These are phyloP conservation scores for Lagodon rhomboides DNA, from an alignment of 2,797 vertebrate genomes.

Conservation along the genomic window DNA sequence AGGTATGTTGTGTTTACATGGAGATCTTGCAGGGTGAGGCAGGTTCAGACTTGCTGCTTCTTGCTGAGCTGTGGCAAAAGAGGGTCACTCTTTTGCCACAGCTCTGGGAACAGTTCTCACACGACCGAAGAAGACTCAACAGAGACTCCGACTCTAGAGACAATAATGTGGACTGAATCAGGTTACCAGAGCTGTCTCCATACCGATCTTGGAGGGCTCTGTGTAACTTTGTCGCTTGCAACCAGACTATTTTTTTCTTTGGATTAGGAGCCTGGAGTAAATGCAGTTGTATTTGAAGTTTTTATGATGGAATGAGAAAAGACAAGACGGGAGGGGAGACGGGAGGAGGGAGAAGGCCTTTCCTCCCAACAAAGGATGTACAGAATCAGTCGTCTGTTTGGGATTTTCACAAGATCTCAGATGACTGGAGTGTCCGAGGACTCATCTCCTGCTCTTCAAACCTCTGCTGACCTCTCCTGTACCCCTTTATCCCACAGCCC, in stretches of 20 bases:
- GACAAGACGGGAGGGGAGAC: background rate
- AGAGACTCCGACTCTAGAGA: background rate
- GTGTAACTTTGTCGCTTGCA: background rate
- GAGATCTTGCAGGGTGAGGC: slow-evolving; percentile 19
- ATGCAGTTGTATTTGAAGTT: background rate
- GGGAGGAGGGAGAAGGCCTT: background rate
- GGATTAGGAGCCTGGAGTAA: background rate
- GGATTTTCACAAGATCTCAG: slow-evolving; percentile 38
- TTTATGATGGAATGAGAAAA: slow-evolving; percentile 25
- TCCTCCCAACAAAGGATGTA: slow-evolving; percentile 42
- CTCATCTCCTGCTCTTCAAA: slow-evolving; percentile 30
- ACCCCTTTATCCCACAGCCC: slow-evolving; percentile 48
- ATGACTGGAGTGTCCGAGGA: slow-evolving; percentile 27
- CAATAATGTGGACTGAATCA: slow-evolving; percentile 13
- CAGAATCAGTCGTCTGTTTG: slow-evolving; percentile 39
- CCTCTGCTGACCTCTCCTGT: slow-evolving; percentile 47
- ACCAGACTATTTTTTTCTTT: background rate
- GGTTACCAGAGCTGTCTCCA: background rate
- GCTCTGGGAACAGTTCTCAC: background rate
- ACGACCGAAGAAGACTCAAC: slow-evolving; percentile 1
- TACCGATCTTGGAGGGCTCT: slow-evolving; percentile 4
- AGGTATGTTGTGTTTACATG: slow-evolving; percentile 46
- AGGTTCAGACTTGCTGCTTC: slow-evolving; percentile 60
- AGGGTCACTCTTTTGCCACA: background rate
- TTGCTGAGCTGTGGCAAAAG: too few species aligned